Base-by-base conservation (phyloP, 2,113 vertebrate genomes). In the Mastomys coucha region DNA sequence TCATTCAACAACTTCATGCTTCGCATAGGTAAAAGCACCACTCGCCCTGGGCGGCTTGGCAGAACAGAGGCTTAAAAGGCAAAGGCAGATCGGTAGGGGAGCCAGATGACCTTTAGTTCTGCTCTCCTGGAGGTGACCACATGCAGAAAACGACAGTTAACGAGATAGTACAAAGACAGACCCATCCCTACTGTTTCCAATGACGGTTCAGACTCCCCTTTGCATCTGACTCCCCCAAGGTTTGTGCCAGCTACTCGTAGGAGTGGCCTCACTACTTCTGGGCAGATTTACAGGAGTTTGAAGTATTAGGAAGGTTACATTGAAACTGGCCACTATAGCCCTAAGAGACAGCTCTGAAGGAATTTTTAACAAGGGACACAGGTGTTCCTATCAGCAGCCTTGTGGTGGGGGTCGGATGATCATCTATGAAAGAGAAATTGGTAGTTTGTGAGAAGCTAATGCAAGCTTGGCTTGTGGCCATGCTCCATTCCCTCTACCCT, bases 1-100 rank as follows among this genome's bases (percentile, higher is more conserved):
- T 99, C 99, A 88, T 99, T 99, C 98, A 99, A 99, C 98, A 99
- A 99, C 99, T 99, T 99, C 98, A 99, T 99, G 99, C 99, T 99
- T 49, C 99, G 99, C 45, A 99, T 99, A 17, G 99, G 99, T 99
- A 93, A 99, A 99, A 97, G 42, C 0, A 6, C 36, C 0, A 13
- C 13, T 94, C 82, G 3, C 65, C 97, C 98, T 70, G 95, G 98
- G 97, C 98, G 94, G 69, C 94, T 96, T 96, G 88, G 77, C 51
- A 87, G 75, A 36, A 2, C 28, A 72, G 42, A 77, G 77, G 24
- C 72, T 56, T 36, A 60, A 6, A 24, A 33, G 5, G 1, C 72
- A 10, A 1, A 19, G 7, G 0, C 84, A 36, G 5, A 17, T 13
- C 9, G 36, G 49, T 31, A 19, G 75, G 73, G 69, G 56, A 80